Conservation (phyloP, 2,113 vertebrate species). For the Tauraco erythrolophus region DNA sequence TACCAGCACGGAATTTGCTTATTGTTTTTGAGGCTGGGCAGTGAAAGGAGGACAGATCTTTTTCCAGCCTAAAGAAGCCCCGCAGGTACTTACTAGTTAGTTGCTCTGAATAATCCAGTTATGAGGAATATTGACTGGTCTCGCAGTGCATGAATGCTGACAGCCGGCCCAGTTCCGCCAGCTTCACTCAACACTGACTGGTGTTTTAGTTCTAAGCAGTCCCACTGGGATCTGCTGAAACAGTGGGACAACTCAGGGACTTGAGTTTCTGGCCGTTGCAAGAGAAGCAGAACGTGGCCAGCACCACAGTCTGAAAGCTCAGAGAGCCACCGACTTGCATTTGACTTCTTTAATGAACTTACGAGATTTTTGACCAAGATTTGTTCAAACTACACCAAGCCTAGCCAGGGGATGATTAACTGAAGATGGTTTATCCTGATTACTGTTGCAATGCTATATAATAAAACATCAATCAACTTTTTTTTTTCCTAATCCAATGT, state of each 20-base stretch:
- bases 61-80: neutral
- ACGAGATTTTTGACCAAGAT: neutral
- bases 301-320: accelerated
- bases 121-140: neutral
- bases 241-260: neutral
- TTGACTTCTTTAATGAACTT: neutral
- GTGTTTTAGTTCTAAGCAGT: neutral
- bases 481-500: neutral
- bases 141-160: neutral
- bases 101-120: neutral
- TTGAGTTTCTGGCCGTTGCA: neutral
- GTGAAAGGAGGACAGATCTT: neutral
- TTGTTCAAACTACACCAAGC: neutral
- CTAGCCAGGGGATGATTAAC: neutral
- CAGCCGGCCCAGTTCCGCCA: neutral
- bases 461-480: neutral
- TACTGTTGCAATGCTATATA: neutral
- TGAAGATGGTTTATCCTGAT: neutral
- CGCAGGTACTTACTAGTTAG: neutral
- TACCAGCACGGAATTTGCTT: neutral
- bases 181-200: accelerated
- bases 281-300: neutral
- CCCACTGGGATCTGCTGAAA: neutral
- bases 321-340: neutral
- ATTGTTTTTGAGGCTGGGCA: neutral